phyloP scores from a whole-genome alignment of 2,797 vertebrate genomes.

The Notoglanidium macrostoma region DNA sequence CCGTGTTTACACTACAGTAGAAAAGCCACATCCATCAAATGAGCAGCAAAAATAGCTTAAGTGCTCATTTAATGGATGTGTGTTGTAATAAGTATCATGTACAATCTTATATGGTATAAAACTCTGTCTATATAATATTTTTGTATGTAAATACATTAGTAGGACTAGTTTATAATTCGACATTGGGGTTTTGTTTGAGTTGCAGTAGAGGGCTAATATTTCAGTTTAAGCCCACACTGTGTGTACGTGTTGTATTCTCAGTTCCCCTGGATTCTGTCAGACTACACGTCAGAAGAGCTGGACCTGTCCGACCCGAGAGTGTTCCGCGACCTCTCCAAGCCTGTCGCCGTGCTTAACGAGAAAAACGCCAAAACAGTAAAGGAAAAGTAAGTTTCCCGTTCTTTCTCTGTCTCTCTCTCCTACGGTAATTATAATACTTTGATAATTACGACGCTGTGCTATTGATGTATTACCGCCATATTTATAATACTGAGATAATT shows the following conservation, averaged over 20 bases:
- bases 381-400: constrained; percentile 82
- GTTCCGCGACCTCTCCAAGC: constrained; percentile 93
- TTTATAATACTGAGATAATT: too few species aligned
- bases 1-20: background rate
- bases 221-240: background rate
- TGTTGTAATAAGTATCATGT: background rate
- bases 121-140: background rate
- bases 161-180: background rate
- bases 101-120: background rate
- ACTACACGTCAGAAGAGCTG: constrained; percentile 93
- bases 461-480: too few species aligned
- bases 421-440: too few species aligned
- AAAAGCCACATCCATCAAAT: background rate
- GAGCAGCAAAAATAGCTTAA: background rate
- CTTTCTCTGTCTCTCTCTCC: background rate
- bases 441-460: too few species aligned
- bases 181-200: background rate
- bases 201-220: background rate
- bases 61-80: background rate
- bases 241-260: constrained; percentile 55
- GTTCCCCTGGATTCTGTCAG: constrained; percentile 94
- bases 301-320: constrained; percentile 88
- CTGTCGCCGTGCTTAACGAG: constrained; percentile 90
- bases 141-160: background rate
- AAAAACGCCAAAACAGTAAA: constrained; percentile 89